Evolutionary conservation across 2,797 vertebrate species (phyloP).

Genomic region (Epinephelus malabaricus): DNA sequence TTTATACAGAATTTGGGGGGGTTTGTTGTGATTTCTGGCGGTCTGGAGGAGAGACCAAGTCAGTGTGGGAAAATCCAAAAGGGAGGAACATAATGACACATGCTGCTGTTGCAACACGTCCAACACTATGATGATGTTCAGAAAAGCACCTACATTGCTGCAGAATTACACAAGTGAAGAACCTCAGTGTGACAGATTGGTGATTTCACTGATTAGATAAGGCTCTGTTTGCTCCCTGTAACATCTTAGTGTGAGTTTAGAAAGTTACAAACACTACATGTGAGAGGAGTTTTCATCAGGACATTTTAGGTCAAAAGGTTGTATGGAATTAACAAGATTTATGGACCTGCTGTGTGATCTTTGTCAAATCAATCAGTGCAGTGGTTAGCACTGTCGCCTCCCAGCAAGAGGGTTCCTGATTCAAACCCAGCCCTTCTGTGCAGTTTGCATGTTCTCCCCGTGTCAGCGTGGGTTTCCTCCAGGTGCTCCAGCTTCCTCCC

Average conservation of each 20-base stretch:
- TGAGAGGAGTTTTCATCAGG: neutral
- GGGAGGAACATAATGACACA: constrained; percentile 21
- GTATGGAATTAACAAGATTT: neutral
- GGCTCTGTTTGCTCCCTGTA: neutral
- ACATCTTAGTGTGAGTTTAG: neutral
- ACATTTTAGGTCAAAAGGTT: neutral
- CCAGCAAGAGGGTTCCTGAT: too few species aligned
- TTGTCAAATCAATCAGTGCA: neutral
- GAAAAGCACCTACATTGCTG: neutral
- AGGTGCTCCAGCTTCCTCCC: too few species aligned
- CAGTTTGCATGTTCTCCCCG: too few species aligned
- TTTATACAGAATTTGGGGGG: constrained; percentile 23
- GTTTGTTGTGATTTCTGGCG: constrained; percentile 11
- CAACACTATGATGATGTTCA: neutral
- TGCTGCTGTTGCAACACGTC: neutral
- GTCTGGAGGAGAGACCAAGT: constrained; percentile 22
- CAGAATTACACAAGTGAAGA: neutral
- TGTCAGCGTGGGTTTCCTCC: too few species aligned
- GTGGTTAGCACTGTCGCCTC: too few species aligned
- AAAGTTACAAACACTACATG: neutral
- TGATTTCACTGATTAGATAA: neutral
- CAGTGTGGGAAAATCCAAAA: constrained; percentile 24
- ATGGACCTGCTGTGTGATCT: too few species aligned
- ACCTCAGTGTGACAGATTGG: neutral
- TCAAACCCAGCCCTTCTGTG: too few species aligned